phyloP scores from a whole-genome alignment of 2,888 invertebrate species.

The Scaptomyza reducta region DNA sequence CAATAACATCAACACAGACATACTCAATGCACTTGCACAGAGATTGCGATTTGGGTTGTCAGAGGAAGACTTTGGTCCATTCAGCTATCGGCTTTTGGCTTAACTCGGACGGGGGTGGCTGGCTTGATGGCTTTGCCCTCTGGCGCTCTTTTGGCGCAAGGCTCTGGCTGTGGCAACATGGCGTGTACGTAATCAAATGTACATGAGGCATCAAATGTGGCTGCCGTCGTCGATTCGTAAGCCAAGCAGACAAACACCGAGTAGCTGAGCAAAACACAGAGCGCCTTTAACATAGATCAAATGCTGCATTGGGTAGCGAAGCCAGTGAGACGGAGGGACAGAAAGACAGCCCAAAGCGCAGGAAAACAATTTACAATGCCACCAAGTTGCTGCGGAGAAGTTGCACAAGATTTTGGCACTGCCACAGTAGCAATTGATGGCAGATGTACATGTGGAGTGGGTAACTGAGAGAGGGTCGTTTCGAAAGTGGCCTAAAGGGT shows the following conservation, averaged over 20 bases:
- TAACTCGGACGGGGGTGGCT: conserved; percentile 30
- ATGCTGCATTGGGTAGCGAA: conserved; percentile 34
- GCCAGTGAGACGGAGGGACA: conserved; percentile 3
- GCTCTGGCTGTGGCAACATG: conserved; percentile 39
- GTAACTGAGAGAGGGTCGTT: conserved; percentile 19
- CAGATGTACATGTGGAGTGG: conserved; percentile 13
- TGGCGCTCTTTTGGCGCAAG: conserved; percentile 54
- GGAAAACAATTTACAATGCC: conserved; percentile 76
- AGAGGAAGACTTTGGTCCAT: neutral
- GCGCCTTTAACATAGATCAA: conserved; percentile 60
- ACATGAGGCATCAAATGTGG: conserved; percentile 62
- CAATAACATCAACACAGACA: conserved; percentile 55
- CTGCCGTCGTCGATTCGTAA: conserved; percentile 52
- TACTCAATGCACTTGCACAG: conserved; percentile 9
- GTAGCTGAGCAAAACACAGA: conserved; percentile 23
- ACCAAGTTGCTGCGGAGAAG: conserved; percentile 56
- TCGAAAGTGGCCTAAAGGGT: conserved; percentile 25
- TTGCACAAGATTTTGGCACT: conserved; percentile 62
- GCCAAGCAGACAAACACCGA: conserved; percentile 43
- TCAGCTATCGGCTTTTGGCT: conserved; percentile 1
- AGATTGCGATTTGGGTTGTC: conserved; percentile 22
- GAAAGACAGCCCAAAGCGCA: conserved; percentile 37
- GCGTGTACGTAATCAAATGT: conserved; percentile 78
- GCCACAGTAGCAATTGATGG: conserved; percentile 56
- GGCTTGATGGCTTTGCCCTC: conserved; percentile 68